Evolutionary conservation across 2,888 invertebrate species (phyloP).

Genomic region (Exephanes ischioxanthus): DNA sequence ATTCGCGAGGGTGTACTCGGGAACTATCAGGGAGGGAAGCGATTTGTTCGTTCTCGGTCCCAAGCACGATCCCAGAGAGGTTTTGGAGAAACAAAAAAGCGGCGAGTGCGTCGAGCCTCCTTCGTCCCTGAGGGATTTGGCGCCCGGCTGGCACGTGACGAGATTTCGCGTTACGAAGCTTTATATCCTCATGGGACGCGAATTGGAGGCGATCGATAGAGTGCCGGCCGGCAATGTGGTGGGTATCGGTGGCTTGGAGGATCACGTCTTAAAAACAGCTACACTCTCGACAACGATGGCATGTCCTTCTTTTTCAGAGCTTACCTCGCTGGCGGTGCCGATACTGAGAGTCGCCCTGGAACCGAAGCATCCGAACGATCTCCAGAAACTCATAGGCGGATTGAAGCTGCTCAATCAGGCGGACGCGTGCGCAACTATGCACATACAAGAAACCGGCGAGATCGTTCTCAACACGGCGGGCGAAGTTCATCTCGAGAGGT

Average conservation of each 20-base stretch:
- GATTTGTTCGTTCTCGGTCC: slow-evolving; percentile 94
- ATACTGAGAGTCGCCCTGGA: slow-evolving; percentile 98
- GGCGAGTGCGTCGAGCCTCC: slow-evolving; percentile 85
- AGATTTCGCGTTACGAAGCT: slow-evolving; percentile 89
- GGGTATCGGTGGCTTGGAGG: slow-evolving; percentile 94
- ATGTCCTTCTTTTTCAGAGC: slow-evolving; percentile 95
- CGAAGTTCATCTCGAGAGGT: slow-evolving; percentile 98
- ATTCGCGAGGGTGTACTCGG: slow-evolving; percentile 97
- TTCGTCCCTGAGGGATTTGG: slow-evolving; percentile 87
- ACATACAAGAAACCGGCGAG: slow-evolving; percentile 97
- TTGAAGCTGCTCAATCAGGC: slow-evolving; percentile 96
- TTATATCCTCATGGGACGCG: slow-evolving; percentile 97
- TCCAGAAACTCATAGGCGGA: slow-evolving; percentile 91
- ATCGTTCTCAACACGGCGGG: slow-evolving; percentile 98
- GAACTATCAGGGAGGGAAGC: slow-evolving; percentile 91
- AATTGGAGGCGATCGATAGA: slow-evolving; percentile 91
- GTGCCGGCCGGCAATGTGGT: slow-evolving; percentile 97
- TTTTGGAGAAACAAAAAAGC: slow-evolving; percentile 84
- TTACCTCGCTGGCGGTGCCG: slow-evolving; percentile 92
- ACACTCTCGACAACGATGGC: slow-evolving; percentile 93
- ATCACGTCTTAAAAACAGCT: slow-evolving; percentile 94
- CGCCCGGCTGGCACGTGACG: slow-evolving; percentile 89
- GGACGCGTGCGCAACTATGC: slow-evolving; percentile 96
- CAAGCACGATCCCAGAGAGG: slow-evolving; percentile 92
- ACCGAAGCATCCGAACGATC: slow-evolving; percentile 92